Evolutionary conservation across 2,113 vertebrate species (phyloP).

Genomic region (Dascyllus trimaculatus): DNA sequence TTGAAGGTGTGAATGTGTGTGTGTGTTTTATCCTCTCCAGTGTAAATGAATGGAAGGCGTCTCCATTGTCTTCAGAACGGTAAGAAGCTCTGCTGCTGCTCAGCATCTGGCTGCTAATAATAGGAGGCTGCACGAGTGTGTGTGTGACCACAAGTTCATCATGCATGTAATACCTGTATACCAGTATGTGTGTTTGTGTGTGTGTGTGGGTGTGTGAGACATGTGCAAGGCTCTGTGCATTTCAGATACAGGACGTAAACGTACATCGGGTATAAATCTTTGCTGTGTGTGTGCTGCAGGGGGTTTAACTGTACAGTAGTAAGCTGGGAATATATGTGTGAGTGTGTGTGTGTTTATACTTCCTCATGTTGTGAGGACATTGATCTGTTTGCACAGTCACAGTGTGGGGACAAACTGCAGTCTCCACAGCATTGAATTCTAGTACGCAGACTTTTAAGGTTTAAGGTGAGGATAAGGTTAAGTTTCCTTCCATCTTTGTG

Average conservation of each 20-base stretch:
- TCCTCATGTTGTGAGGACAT: neutral
- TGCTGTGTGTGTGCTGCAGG: neutral
- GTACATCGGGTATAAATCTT: neutral
- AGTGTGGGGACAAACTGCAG: neutral
- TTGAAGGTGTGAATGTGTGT: conserved; percentile 34
- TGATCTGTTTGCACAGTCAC: too few species aligned
- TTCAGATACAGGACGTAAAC: neutral
- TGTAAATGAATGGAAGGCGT: conserved; percentile 62
- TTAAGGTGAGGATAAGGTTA: too few species aligned
- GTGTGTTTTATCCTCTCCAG: conserved; percentile 51
- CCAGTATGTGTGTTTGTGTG: neutral
- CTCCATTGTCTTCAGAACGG: conserved; percentile 70
- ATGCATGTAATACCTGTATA: neutral
- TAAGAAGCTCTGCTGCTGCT: conserved; percentile 61
- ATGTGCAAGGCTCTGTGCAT: neutral
- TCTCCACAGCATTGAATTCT: neutral
- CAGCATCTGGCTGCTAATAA: conserved; percentile 38
- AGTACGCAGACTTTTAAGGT: neutral
- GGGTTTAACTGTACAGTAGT: neutral
- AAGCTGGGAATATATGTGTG: neutral
- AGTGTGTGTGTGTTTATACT: conserved; percentile 19
- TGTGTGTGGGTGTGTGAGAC: conserved; percentile 9
- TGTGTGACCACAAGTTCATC: conserved; percentile 22
- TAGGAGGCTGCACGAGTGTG: conserved; percentile 17
- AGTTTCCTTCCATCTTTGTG: too few species aligned